Percentiles rank a stretch among this genome's conserved stretches.
Evolutionary conservation across 2,113 vertebrate genomes (phyloP).

Genomic region (Taurulus bubalis): DNA sequence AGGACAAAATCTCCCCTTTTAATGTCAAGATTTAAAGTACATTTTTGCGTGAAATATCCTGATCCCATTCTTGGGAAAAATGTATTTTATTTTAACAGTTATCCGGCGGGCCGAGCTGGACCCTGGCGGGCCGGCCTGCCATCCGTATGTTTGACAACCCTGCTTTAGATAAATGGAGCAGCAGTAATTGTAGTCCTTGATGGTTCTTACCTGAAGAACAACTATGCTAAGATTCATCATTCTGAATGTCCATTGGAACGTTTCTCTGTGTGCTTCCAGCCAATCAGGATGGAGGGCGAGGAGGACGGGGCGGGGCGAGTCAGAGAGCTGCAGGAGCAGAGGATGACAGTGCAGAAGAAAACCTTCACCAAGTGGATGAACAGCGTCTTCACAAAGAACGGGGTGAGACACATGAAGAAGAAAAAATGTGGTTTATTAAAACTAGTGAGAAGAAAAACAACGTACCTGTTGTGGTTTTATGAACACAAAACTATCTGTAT

Average conservation of each 20-base stretch:
- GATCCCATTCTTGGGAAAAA: too few relatives aligned
- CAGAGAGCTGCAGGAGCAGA: conserved; percentile 89
- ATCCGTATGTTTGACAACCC: too few relatives aligned
- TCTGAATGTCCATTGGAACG: too few relatives aligned
- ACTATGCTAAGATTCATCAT: neutral
- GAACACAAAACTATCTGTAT: neutral
- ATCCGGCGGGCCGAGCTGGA: too few relatives aligned
- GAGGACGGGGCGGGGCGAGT: conserved; percentile 88
- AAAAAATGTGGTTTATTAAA: neutral
- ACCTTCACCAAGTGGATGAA: conserved; percentile 97
- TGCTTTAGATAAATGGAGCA: neutral
- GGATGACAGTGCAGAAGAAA: conserved; percentile 91
- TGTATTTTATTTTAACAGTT: too few relatives aligned
- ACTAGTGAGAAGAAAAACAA: neutral
- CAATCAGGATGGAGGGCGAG: conserved; percentile 75
- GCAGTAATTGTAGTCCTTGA: neutral
- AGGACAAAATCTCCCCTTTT: too few relatives aligned
- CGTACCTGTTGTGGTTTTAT: neutral
- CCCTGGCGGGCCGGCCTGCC: too few relatives aligned
- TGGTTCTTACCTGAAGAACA: neutral
- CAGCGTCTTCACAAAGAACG: conserved; percentile 85
- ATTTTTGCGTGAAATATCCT: neutral
- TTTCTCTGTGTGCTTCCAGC: neutral
- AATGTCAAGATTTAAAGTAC: too few relatives aligned
- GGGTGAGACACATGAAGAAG: conserved; percentile 70